phyloP scores from a whole-genome alignment of 2,888 invertebrate genomes.

The Oxyteleia sp. region DNA sequence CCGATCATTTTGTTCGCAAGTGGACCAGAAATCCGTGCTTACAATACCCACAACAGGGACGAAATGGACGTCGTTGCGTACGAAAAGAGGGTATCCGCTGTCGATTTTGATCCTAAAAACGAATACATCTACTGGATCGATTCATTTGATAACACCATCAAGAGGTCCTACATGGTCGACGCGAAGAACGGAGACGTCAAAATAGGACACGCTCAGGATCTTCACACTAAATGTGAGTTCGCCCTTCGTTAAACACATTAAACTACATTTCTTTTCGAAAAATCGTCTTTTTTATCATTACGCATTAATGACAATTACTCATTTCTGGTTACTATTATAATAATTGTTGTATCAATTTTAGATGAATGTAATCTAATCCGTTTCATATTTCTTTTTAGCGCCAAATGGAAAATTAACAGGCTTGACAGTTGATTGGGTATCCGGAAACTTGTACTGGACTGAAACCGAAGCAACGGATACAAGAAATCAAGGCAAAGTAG shows the following conservation, averaged over 20 bases:
- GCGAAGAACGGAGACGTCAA: slow-evolving; percentile 93
- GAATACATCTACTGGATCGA: slow-evolving; percentile 99
- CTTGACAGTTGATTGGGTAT: slow-evolving; percentile 97
- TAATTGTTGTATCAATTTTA: too few species aligned
- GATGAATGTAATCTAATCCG: too few species aligned
- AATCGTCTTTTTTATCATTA: too few species aligned
- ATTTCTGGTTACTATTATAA: too few species aligned
- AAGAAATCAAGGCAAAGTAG: slow-evolving; percentile 92
- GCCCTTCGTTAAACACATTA: too few species aligned
- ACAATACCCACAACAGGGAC: slow-evolving; percentile 90
- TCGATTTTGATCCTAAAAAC: slow-evolving; percentile 95
- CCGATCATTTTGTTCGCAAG: slow-evolving; percentile 93
- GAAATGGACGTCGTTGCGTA: slow-evolving; percentile 93
- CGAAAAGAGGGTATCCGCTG: slow-evolving; percentile 96
- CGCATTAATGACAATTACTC: too few species aligned
- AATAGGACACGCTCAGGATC: slow-evolving; percentile 95
- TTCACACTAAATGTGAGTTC: slow-evolving; percentile 91
- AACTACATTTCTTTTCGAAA: too few species aligned
- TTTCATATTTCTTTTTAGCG: too few species aligned
- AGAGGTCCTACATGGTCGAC: slow-evolving; percentile 96
- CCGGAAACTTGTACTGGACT: slow-evolving; percentile 97
- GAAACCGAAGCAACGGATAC: slow-evolving; percentile 92
- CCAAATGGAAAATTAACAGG: slow-evolving; percentile 94
- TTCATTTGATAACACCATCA: slow-evolving; percentile 95
- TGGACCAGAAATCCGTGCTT: slow-evolving; percentile 95